Evolutionary conservation across 2,797 vertebrate genomes (phyloP).

Genomic region (Sebastes vulpes): DNA sequence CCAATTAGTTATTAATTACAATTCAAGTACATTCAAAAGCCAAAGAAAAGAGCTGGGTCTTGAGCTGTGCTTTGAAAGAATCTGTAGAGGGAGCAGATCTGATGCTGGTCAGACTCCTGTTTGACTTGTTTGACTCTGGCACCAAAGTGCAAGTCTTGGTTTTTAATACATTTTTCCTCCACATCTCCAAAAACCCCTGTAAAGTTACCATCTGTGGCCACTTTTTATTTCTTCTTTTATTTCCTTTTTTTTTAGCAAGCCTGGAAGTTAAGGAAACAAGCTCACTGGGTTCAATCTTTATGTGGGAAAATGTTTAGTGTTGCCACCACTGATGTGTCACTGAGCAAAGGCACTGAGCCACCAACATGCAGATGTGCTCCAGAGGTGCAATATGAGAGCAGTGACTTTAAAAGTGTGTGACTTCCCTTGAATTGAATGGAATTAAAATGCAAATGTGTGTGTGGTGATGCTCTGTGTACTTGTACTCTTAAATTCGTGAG

Average conservation of each 20-base stretch:
- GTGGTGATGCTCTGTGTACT: slow-evolving; percentile 28
- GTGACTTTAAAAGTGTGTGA: neutral
- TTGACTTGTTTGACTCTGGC: slow-evolving; percentile 44
- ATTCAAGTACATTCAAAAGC: too few relatives aligned
- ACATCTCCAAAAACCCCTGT: slow-evolving; percentile 28
- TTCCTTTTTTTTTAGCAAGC: neutral
- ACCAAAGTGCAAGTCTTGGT: slow-evolving; percentile 37
- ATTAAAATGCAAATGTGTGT: neutral
- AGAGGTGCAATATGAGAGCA: neutral
- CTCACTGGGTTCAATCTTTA: neutral
- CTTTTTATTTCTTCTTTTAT: slow-evolving; percentile 1
- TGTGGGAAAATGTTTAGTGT: slow-evolving; percentile 12
- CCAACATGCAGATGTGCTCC: neutral
- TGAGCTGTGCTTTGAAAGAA: too few relatives aligned
- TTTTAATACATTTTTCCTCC: slow-evolving; percentile 47
- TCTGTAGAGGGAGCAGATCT: too few relatives aligned
- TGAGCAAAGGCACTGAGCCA: slow-evolving; percentile 17
- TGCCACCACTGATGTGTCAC: slow-evolving; percentile 4
- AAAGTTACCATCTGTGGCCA: slow-evolving; percentile 41
- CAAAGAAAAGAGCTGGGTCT: too few relatives aligned
- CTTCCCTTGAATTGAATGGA: neutral
- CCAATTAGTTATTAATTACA: too few relatives aligned
- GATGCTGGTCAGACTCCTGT: slow-evolving; percentile 42
- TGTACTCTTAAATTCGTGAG: too few relatives aligned
- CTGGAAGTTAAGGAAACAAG: slow-evolving; percentile 2